Percentiles rank a stretch among this genome's conserved stretches.
These are phyloP conservation scores for Caenorhabditis tropicalis DNA, from an alignment of 1,140 invertebrate species.

Conservation along the genomic window DNA sequence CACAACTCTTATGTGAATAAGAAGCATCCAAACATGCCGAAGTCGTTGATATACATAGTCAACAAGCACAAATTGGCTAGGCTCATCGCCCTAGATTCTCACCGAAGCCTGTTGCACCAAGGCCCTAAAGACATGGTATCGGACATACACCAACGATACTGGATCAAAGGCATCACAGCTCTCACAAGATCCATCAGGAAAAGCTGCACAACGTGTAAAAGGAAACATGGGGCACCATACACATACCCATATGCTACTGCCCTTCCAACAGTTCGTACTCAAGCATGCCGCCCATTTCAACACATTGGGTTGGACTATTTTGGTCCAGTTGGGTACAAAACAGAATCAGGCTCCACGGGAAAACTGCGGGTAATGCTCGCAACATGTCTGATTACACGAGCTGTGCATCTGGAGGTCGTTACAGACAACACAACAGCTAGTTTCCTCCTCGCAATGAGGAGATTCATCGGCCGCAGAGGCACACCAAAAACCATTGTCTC, in stretches of 20 bases:
- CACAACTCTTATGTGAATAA: not conserved
- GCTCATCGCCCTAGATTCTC: not conserved
- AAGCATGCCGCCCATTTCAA: not conserved
- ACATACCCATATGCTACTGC: not conserved
- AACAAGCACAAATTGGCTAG: not conserved
- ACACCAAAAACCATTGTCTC: not conserved
- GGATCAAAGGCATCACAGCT: not conserved
- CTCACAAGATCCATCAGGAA: not conserved
- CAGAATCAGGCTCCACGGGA: not conserved
- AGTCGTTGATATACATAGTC: not conserved
- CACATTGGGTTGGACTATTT: constrained; percentile 43
- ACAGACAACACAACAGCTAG: not conserved
- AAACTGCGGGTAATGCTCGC: not conserved
- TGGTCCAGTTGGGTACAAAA: not conserved
- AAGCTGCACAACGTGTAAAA: not conserved
- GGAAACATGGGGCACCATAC: not conserved
- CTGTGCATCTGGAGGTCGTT: constrained; percentile 14
- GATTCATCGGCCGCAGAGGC: constrained; percentile 19
- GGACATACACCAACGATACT: not conserved
- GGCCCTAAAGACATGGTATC: not conserved
- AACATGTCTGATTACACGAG: constrained; percentile 15
- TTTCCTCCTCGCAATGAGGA: not conserved
- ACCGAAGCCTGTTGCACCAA: not conserved
- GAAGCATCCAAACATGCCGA: not conserved
- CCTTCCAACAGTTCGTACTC: not conserved